Conservation (phyloP, 2,888 invertebrate genomes). For the Torymus aiolomorphi region DNA sequence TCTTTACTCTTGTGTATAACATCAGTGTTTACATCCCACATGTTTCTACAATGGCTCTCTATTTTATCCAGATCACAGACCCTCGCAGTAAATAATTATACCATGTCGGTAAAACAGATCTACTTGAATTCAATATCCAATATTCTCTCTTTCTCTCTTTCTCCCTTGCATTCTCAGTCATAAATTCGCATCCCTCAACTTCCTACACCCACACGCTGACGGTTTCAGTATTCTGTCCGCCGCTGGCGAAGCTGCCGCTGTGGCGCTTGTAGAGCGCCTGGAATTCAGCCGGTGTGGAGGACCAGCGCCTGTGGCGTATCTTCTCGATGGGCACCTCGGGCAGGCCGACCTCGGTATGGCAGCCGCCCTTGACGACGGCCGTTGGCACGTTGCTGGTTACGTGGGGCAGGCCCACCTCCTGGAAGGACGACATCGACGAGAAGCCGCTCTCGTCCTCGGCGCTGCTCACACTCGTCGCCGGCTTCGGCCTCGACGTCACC, state of each 20-base stretch:
- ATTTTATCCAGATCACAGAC: too few relatives aligned
- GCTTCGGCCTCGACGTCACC: constrained; percentile 62
- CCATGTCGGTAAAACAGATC: too few relatives aligned
- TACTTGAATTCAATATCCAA: too few relatives aligned
- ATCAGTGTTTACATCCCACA: too few relatives aligned
- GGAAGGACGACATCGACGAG: constrained; percentile 90
- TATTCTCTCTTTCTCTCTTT: too few relatives aligned
- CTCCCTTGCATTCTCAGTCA: too few relatives aligned
- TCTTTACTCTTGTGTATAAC: too few relatives aligned
- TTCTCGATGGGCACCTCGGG: constrained; percentile 70
- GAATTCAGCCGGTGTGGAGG: constrained; percentile 72
- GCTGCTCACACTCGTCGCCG: constrained; percentile 69
- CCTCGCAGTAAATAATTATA: too few relatives aligned
- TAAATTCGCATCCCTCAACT: background rate
- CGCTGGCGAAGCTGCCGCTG: constrained; percentile 65
- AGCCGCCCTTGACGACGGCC: constrained; percentile 65
- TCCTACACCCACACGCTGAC: constrained; percentile 72
- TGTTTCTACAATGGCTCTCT: too few relatives aligned
- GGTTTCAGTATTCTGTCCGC: constrained; percentile 67
- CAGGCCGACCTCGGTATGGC: constrained; percentile 72
- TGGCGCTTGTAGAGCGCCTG: constrained; percentile 70
- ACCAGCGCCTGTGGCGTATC: constrained; percentile 71
- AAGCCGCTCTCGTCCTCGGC: constrained; percentile 90
- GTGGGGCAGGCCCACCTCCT: constrained; percentile 85
- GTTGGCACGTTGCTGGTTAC: constrained; percentile 53